phyloP scores from a whole-genome alignment of 2,888 invertebrate genomes.

The Trisateles emortualis region DNA sequence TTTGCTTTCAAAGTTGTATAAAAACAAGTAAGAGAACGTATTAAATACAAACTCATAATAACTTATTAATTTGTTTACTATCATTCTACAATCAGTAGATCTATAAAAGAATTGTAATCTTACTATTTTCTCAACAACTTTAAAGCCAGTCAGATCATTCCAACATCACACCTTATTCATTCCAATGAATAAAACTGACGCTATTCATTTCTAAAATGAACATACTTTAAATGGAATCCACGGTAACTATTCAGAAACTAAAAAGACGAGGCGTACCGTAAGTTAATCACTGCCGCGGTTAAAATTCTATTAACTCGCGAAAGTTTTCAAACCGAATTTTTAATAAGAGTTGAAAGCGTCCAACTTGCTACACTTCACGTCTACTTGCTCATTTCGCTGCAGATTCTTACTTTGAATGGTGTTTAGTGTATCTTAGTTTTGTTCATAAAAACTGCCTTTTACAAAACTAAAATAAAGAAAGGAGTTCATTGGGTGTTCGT shows the following conservation, averaged over 20 bases:
- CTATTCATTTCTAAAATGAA: constrained; percentile 38
- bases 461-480: no score
- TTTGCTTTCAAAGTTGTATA: no score
- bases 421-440: constrained; percentile 17
- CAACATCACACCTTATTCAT: constrained; percentile 13
- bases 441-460: no score
- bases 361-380: constrained; percentile 49
- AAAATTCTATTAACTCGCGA: constrained; percentile 72
- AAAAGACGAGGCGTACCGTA: constrained; percentile 46
- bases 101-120: no score
- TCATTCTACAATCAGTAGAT: no score
- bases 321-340: constrained; percentile 74
- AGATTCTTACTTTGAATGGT: constrained; percentile 34
- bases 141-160: no score
- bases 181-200: constrained; percentile 36
- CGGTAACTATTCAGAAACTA: constrained; percentile 45
- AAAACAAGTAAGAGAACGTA: no score
- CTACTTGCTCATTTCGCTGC: constrained; percentile 58
- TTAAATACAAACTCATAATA: no score
- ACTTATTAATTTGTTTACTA: no score
- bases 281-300: constrained; percentile 70
- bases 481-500: no score
- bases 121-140: no score
- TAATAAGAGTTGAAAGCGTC: constrained; percentile 69
- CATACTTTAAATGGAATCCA: constrained; percentile 44